Evolutionary conservation across 2,888 invertebrate species (phyloP).

Genomic region (Brachycybe producta): DNA sequence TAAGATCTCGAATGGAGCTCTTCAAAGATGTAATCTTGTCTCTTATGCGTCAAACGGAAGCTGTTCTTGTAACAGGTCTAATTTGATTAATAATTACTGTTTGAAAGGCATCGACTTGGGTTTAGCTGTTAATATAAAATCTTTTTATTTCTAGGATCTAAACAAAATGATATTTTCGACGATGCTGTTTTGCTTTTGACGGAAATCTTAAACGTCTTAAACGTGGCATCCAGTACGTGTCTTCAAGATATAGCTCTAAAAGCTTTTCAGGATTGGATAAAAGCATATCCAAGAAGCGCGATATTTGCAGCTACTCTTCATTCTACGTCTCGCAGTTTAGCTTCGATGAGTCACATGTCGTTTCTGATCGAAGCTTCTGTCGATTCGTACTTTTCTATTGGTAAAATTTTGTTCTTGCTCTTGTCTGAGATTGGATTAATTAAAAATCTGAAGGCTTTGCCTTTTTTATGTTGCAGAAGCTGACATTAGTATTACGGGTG

Average conservation of each 20-base stretch:
- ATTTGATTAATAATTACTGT: not conserved
- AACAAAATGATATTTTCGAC: constrained; percentile 8
- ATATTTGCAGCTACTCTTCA: constrained; percentile 10
- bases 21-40: constrained; percentile 26
- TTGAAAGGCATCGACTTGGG: not conserved
- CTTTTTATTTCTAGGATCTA: constrained; percentile 12
- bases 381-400: constrained; percentile 15
- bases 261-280: constrained; percentile 16
- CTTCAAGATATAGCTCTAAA: constrained; percentile 18
- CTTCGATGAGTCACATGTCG: constrained; percentile 14
- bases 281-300: constrained; percentile 13
- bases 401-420: not conserved
- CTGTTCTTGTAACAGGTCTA: constrained; percentile 29
- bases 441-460: not conserved
- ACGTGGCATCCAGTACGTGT: constrained; percentile 7
- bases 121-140: not conserved
- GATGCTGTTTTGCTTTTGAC: constrained; percentile 10
- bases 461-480: constrained; percentile 10
- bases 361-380: constrained; percentile 12
- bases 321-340: constrained; percentile 12
- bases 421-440: not conserved
- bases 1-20: constrained; percentile 19
- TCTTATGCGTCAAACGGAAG: constrained; percentile 31
- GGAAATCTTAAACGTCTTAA: constrained; percentile 15
- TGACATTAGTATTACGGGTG: not conserved